A percentile compares a stretch with the other conserved stretches of the same genome.
Conservation (phyloP, 2,888 invertebrate genomes). For the Hirtodrosophila cameraria region DNA sequence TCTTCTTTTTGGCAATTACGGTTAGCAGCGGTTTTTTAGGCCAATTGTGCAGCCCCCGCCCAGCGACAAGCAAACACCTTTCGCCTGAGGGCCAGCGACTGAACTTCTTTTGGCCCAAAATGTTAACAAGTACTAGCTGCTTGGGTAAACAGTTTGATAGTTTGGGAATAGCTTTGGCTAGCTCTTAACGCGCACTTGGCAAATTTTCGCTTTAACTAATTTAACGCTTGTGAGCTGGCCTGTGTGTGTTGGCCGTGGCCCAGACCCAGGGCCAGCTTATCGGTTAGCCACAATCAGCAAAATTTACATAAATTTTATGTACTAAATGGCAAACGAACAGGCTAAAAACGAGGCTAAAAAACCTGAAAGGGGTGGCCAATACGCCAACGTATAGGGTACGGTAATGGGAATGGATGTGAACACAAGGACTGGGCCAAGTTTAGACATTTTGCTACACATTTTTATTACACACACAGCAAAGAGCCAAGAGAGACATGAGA, state of each 20-base stretch:
- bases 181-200: conserved; percentile 53
- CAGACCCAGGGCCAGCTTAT: conserved; percentile 45
- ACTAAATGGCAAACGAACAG: conserved; percentile 42
- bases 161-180: conserved; percentile 16
- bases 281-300: conserved; percentile 60
- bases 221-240: conserved; percentile 59
- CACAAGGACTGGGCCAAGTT: conserved; percentile 42
- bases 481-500: background rate
- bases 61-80: no score
- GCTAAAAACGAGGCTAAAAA: conserved; percentile 5
- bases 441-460: conserved; percentile 58
- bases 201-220: conserved; percentile 70
- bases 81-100: background rate
- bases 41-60: background rate
- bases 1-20: conserved; percentile 33
- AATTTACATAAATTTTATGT: conserved; percentile 72
- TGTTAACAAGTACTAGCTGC: conserved; percentile 20
- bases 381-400: conserved; percentile 1
- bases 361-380: conserved; percentile 21
- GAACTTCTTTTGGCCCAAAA: background rate
- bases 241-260: conserved; percentile 19
- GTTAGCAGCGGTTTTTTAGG: background rate
- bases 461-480: conserved; percentile 41
- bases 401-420: background rate
- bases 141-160: conserved; percentile 16